Conservation (phyloP, 2,797 vertebrate genomes). For the Sebastes ruberrimus region DNA sequence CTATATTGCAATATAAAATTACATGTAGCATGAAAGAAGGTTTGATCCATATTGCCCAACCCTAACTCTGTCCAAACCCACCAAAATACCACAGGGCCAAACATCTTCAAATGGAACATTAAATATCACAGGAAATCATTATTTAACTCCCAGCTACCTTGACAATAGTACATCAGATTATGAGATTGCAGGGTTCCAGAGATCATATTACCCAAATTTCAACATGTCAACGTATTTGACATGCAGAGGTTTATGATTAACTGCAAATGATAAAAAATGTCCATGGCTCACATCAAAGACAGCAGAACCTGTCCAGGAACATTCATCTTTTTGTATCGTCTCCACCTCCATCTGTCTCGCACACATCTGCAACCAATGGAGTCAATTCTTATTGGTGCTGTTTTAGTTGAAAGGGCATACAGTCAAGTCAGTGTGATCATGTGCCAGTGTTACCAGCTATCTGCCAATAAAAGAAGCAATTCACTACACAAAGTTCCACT, state of each 20-base stretch:
- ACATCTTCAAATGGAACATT: neutral
- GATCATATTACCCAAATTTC: neutral
- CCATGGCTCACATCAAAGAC: constrained; percentile 49
- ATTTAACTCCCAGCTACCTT: neutral
- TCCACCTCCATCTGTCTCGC: constrained; percentile 28
- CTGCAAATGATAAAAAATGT: constrained; percentile 11
- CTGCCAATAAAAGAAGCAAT: neutral
- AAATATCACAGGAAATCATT: neutral
- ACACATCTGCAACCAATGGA: constrained; percentile 42
- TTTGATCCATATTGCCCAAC: neutral
- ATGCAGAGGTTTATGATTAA: neutral
- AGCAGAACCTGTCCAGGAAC: constrained; percentile 29
- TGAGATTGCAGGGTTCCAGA: neutral
- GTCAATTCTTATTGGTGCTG: constrained; percentile 11
- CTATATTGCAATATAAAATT: neutral
- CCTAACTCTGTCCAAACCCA: neutral
- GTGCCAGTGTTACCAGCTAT: neutral
- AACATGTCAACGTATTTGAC: neutral
- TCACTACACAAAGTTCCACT: neutral
- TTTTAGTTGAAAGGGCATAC: neutral
- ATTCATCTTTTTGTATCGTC: constrained; percentile 24
- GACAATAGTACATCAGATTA: neutral
- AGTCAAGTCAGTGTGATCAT: neutral
- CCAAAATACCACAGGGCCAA: neutral
- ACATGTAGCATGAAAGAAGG: neutral